Evolutionary conservation across 1,140 invertebrate species (phyloP).

Genomic region (Condylostylus longicornis): DNA sequence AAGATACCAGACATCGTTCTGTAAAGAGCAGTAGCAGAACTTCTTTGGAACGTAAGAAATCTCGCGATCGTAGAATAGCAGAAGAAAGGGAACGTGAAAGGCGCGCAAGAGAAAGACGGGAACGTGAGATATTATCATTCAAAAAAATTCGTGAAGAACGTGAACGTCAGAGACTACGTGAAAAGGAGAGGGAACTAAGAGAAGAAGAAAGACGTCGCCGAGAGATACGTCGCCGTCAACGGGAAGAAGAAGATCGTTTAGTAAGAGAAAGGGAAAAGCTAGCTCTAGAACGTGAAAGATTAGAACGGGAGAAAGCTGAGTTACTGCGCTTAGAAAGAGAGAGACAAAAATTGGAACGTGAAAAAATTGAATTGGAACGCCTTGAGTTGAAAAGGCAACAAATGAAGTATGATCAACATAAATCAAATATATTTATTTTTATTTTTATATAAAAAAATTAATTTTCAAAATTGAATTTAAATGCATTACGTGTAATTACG

Average conservation of each 20-base stretch:
- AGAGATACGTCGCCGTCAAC: slow-evolving; percentile 62
- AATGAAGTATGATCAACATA: slow-evolving; percentile 38
- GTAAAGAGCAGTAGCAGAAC: slow-evolving; percentile 13
- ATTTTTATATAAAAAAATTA: not conserved
- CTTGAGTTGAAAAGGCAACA: slow-evolving; percentile 66
- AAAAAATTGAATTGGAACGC: slow-evolving; percentile 67
- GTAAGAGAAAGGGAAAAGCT: slow-evolving; percentile 64
- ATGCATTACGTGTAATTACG: slow-evolving; percentile 4
- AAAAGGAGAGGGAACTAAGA: slow-evolving; percentile 56
- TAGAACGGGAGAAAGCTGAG: slow-evolving; percentile 68
- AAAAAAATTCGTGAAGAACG: slow-evolving; percentile 48
- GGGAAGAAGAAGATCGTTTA: slow-evolving; percentile 62
- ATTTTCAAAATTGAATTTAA: not conserved
- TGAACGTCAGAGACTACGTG: slow-evolving; percentile 58
- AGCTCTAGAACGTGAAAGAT: slow-evolving; percentile 54
- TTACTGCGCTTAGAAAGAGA: slow-evolving; percentile 64
- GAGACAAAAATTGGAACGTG: slow-evolving; percentile 61
- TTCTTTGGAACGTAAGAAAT: slow-evolving; percentile 9
- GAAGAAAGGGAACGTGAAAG: slow-evolving; percentile 24
- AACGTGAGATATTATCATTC: slow-evolving; percentile 27
- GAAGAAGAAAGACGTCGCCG: slow-evolving; percentile 60
- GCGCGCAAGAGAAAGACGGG: slow-evolving; percentile 13
- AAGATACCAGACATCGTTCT: not conserved
- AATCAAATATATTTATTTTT: not conserved
- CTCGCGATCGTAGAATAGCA: slow-evolving; percentile 18